Conservation (phyloP, 2,888 invertebrate genomes). For the Drosophila borealis region DNA sequence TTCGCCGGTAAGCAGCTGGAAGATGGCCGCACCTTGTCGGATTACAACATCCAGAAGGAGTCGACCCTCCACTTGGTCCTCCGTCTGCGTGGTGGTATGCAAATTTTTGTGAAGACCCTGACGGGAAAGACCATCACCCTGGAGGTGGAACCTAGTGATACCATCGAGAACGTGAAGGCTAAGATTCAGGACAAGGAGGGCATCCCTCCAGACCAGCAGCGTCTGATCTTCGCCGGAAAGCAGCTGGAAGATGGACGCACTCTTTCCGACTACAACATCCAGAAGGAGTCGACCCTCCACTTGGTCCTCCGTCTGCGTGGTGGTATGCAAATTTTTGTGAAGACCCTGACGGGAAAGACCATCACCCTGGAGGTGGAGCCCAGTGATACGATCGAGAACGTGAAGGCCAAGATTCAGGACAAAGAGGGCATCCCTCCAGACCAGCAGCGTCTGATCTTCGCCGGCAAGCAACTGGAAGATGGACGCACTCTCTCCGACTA, state of each 20-base stretch:
- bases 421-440: slow-evolving; percentile 65
- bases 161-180: slow-evolving; percentile 49
- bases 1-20: slow-evolving; percentile 90
- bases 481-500: slow-evolving; percentile 60
- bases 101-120: slow-evolving; percentile 59
- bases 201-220: slow-evolving; percentile 60
- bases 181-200: slow-evolving; percentile 57
- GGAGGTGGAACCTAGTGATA: slow-evolving; percentile 41
- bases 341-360: slow-evolving; percentile 57
- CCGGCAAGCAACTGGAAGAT: slow-evolving; percentile 63
- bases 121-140: slow-evolving; percentile 50
- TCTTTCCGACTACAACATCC: slow-evolving; percentile 53
- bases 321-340: slow-evolving; percentile 66
- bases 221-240: slow-evolving; percentile 59
- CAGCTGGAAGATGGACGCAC: slow-evolving; percentile 62
- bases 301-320: slow-evolving; percentile 59
- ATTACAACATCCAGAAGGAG: slow-evolving; percentile 97
- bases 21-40: slow-evolving; percentile 95
- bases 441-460: slow-evolving; percentile 62
- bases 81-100: slow-evolving; percentile 92
- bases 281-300: slow-evolving; percentile 56
- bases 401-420: slow-evolving; percentile 63
- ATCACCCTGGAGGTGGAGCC: slow-evolving; percentile 58
- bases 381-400: slow-evolving; percentile 57
- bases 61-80: slow-evolving; percentile 95